phyloP scores from a whole-genome alignment of 2,113 vertebrate genomes.

The Dasypus novemcinctus region DNA sequence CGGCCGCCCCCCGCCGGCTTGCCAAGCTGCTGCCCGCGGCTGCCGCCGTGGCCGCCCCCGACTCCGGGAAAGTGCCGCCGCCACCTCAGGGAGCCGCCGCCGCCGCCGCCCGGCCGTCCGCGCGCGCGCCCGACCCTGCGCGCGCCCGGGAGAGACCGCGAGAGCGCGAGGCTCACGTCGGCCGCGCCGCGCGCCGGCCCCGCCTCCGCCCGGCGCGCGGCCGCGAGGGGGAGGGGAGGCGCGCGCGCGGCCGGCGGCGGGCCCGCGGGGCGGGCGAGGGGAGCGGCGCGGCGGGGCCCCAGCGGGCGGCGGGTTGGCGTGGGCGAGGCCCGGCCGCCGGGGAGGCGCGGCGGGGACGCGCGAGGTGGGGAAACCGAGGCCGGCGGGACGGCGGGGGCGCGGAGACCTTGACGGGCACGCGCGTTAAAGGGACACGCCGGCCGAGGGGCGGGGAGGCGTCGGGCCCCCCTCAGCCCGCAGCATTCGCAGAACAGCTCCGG shows the following conservation, averaged over 20 bases:
- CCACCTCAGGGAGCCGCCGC: constrained; percentile 56
- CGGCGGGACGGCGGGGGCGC: neutral
- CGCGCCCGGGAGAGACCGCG: constrained; percentile 69
- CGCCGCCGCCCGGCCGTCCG: constrained; percentile 68
- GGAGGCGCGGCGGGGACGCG: neutral
- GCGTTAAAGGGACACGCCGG: constrained; percentile 52
- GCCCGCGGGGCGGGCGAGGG: neutral
- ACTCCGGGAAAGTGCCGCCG: constrained; percentile 77
- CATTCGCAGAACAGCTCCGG: neutral
- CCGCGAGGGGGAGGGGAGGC: constrained; percentile 40
- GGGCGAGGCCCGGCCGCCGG: neutral
- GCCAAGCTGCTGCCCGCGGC: constrained; percentile 43
- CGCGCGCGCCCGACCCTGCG: constrained; percentile 58
- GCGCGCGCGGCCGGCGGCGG: neutral
- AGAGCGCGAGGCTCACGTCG: constrained; percentile 70
- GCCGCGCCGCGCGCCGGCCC: constrained; percentile 41
- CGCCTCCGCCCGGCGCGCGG: constrained; percentile 45
- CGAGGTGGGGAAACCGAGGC: neutral
- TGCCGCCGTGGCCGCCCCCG: constrained; percentile 63
- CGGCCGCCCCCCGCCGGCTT: constrained; percentile 64
- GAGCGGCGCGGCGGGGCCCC: neutral
- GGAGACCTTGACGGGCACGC: constrained; percentile 63
- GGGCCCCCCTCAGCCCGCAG: neutral
- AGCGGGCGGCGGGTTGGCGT: neutral
- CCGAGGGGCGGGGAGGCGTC: neutral